Evolutionary conservation across 2,888 invertebrate species (phyloP).

Genomic region (Hymenopus coronatus): DNA sequence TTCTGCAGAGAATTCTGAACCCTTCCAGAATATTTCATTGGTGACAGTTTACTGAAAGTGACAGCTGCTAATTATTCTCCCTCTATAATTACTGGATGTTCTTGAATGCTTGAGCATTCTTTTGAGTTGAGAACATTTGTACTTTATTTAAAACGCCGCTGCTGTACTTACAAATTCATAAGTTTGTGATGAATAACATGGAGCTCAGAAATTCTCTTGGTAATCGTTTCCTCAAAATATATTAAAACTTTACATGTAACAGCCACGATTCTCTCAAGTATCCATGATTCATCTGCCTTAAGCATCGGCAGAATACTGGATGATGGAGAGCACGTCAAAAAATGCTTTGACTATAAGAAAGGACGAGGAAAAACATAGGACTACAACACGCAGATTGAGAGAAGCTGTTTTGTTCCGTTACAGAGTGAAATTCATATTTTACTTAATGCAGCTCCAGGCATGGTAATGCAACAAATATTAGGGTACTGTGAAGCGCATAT

Average conservation of each 20-base stretch:
- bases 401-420: constrained; percentile 1
- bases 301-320: not conserved
- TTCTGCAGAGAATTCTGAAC: too few relatives aligned
- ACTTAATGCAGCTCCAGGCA: not conserved
- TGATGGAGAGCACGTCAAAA: not conserved
- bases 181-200: too few relatives aligned
- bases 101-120: too few relatives aligned
- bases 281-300: not conserved
- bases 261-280: not conserved
- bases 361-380: not conserved
- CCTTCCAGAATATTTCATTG: too few relatives aligned
- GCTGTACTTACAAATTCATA: too few relatives aligned
- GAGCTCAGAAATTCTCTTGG: too few relatives aligned
- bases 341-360: not conserved
- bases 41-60: too few relatives aligned
- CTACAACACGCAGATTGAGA: not conserved
- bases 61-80: too few relatives aligned
- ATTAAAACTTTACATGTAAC: not conserved
- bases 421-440: not conserved
- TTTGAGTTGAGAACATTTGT: too few relatives aligned
- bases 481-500: constrained; percentile 1
- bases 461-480: constrained; percentile 5
- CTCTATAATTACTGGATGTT: too few relatives aligned
- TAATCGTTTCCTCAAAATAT: not conserved
- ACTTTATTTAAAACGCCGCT: too few relatives aligned